phyloP scores from a whole-genome alignment of 2,888 invertebrate genomes.

The Diaprepes abbreviatus region DNA sequence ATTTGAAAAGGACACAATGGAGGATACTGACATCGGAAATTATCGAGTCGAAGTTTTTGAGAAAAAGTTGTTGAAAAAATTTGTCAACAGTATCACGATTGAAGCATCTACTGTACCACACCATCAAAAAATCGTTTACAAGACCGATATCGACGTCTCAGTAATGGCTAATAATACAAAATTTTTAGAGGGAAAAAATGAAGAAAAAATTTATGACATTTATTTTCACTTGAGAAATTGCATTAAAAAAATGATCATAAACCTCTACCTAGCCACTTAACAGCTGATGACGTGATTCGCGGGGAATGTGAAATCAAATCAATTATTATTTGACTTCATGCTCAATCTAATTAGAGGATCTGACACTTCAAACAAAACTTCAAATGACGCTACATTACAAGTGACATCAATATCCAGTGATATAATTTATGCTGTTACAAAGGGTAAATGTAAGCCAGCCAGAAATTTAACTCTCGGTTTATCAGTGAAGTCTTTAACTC shows the following conservation, averaged over 20 bases:
- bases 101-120: conserved; percentile 51
- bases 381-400: conserved; percentile 4
- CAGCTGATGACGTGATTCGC: conserved; percentile 28
- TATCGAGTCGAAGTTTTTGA: conserved; percentile 55
- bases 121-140: conserved; percentile 54
- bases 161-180: conserved; percentile 52
- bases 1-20: conserved; percentile 52
- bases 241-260: conserved; percentile 53
- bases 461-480: conserved; percentile 56
- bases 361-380: not conserved
- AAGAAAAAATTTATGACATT: conserved; percentile 53
- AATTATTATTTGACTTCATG: conserved; percentile 35
- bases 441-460: conserved; percentile 54
- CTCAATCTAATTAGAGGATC: conserved; percentile 31
- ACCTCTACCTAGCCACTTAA: conserved; percentile 38
- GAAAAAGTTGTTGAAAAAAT: conserved; percentile 52
- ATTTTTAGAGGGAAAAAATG: conserved; percentile 49
- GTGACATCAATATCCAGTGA: conserved; percentile 51
- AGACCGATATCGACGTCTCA: conserved; percentile 54
- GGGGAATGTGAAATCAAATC: conserved; percentile 4
- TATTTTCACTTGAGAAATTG: conserved; percentile 56
- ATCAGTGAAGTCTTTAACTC: conserved; percentile 55
- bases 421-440: conserved; percentile 55
- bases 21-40: conserved; percentile 52
- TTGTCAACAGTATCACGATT: conserved; percentile 54